Evolutionary conservation across 1,140 invertebrate genomes (phyloP), one percentile per base, ranked within the genome.

Genomic region (Drosophila novamexicana): DNA sequence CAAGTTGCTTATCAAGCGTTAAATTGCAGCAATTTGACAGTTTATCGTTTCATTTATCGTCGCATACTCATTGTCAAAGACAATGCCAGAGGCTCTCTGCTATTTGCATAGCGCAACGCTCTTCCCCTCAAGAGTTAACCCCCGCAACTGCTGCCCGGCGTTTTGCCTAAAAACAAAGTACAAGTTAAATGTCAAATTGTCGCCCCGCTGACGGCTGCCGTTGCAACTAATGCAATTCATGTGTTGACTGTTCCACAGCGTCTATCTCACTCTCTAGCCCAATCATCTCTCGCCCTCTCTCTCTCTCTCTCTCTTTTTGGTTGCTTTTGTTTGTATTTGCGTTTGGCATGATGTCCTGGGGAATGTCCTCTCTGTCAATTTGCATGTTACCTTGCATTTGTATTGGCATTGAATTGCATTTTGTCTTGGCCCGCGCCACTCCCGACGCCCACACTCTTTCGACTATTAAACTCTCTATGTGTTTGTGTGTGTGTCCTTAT

Each of bases 11-110:
- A 77, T 85, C 77, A 85, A 81, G 81, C 81, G 81, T 85, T 84
- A 84, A 84, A 84, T 84, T 84, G 81, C 75, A 52, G 81, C 81
- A 84, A 84, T 84, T 84, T 84, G 81, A 77, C 77, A 84, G 81
- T 84, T 84, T 84, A 84, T 77, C 77, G 81, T 80, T 65, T 61
- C 7, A 61, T 61, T 63, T 58, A 65, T 42, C 59, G 56, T 68
- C 36, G 36, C 47, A 50, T 39, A 6, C 34, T 45, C 50, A 52
- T 64, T 42, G 58, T n/a, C 59, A 64, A 58, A 75, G 62, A 83
- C 79, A 82, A 82, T 75, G 65, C 29, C 10, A 36, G 12, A 54
- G 79, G 56, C 44, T 42, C 18, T 18, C 53, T 37, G 39, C 18
- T 70, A 67, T 85, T 84, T 84, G 77, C 78, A 81, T 78, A 53